These are phyloP conservation scores for Melipona quadrifasciata DNA, from an alignment of 1,140 invertebrate genomes.

Conservation along the genomic window DNA sequence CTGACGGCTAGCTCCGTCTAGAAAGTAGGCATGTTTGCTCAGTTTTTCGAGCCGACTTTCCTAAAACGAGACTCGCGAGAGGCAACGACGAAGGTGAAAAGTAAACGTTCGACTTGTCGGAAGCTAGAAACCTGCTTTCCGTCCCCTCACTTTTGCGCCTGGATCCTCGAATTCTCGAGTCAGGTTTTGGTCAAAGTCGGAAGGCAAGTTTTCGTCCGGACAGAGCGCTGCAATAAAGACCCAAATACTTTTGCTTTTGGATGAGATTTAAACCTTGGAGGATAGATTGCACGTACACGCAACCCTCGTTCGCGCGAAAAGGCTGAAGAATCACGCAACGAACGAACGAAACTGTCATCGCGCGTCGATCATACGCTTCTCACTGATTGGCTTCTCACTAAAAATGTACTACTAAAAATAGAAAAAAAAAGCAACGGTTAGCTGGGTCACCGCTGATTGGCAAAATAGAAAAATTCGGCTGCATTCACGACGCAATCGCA, in stretches of 20 bases:
- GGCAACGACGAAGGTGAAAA: neutral
- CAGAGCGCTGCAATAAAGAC: neutral
- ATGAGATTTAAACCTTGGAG: neutral
- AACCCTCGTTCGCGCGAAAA: neutral
- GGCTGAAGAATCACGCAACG: neutral
- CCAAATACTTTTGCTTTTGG: slow-evolving; percentile 1
- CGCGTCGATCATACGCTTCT: slow-evolving; percentile 11
- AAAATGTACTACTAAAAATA: slow-evolving; percentile 37
- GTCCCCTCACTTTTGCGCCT: neutral
- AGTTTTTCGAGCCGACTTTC: slow-evolving; percentile 15
- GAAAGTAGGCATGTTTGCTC: slow-evolving; percentile 8
- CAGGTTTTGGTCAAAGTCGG: neutral
- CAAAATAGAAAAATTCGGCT: slow-evolving; percentile 17
- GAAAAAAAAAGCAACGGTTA: slow-evolving; percentile 21
- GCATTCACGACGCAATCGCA: slow-evolving; percentile 18
- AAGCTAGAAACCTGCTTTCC: slow-evolving; percentile 21
- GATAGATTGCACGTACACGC: slow-evolving; percentile 6
- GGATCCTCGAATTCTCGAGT: neutral
- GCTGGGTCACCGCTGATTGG: slow-evolving; percentile 54
- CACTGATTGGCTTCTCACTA: slow-evolving; percentile 56
- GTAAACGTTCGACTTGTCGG: neutral
- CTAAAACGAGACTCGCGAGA: neutral
- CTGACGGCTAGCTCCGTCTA: neutral
- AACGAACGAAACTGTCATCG: neutral
- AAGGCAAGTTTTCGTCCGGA: neutral